Conservation (phyloP, 1,140 invertebrate species). For the Carposina sasakii region DNA sequence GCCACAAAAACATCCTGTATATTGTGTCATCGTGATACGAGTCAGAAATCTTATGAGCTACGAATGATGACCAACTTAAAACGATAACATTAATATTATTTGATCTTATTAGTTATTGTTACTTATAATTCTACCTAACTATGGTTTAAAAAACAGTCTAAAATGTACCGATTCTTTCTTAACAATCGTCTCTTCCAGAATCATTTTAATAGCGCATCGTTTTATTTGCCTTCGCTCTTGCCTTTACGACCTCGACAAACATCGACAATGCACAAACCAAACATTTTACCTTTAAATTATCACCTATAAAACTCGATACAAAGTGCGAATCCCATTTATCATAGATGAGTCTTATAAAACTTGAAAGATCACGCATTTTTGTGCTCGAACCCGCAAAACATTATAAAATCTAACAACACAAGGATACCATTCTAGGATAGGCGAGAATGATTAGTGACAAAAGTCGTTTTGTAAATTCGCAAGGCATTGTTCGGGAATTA, state of each 20-base stretch:
- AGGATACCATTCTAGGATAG: too few relatives aligned
- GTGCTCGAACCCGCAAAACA: constrained; percentile 45
- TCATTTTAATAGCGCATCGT: too few relatives aligned
- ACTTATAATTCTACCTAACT: too few relatives aligned
- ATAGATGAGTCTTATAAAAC: constrained; percentile 42
- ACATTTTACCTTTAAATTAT: constrained; percentile 35
- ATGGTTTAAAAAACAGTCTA: too few relatives aligned
- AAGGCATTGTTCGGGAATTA: constrained; percentile 42
- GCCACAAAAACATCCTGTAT: too few relatives aligned
- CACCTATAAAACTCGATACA: constrained; percentile 32
- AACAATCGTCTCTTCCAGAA: too few relatives aligned
- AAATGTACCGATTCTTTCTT: too few relatives aligned
- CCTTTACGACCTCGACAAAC: constrained; percentile 9
- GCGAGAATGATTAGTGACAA: constrained; percentile 63
- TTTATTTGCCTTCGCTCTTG: constrained; percentile 29
- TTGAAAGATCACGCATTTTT: constrained; percentile 34
- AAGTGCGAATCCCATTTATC: constrained; percentile 49
- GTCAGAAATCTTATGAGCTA: too few relatives aligned
- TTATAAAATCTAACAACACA: constrained; percentile 35
- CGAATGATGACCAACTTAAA: too few relatives aligned
- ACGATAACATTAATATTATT: too few relatives aligned
- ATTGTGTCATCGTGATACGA: too few relatives aligned
- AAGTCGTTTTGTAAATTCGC: constrained; percentile 47
- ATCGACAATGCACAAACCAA: constrained; percentile 33
- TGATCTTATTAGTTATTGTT: too few relatives aligned